phyloP scores from a whole-genome alignment of 2,113 vertebrate genomes.

The Solea solea region DNA sequence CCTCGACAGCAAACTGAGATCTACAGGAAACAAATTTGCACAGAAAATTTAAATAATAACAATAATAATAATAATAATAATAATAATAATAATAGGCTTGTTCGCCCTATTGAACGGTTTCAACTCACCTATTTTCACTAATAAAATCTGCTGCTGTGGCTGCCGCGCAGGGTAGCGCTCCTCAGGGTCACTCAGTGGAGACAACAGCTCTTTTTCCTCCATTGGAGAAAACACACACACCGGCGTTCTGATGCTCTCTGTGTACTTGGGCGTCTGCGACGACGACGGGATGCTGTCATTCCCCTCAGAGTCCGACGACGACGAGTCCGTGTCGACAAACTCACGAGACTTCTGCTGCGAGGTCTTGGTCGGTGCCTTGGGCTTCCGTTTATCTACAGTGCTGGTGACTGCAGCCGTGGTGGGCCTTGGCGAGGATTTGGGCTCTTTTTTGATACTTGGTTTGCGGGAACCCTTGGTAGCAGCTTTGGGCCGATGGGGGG shows the following conservation, averaged over 20 bases:
- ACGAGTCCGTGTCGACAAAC: slow-evolving; percentile 95
- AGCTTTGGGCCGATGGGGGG: slow-evolving; percentile 89
- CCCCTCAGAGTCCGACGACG: slow-evolving; percentile 96
- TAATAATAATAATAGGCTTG: background rate
- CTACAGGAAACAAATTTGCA: slow-evolving; percentile 53
- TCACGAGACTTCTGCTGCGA: slow-evolving; percentile 94
- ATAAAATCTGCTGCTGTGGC: slow-evolving; percentile 78
- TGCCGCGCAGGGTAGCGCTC: slow-evolving; percentile 85
- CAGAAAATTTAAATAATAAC: too few relatives aligned
- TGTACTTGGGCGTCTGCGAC: slow-evolving; percentile 96
- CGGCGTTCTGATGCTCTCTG: slow-evolving; percentile 93
- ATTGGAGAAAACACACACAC: slow-evolving; percentile 94
- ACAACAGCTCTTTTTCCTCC: slow-evolving; percentile 96
- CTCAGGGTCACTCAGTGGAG: slow-evolving; percentile 94
- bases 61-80: too few relatives aligned
- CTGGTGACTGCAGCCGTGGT: slow-evolving; percentile 55
- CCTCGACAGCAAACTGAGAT: slow-evolving; percentile 92
- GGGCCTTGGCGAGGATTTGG: slow-evolving; percentile 91
- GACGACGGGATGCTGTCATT: slow-evolving; percentile 96
- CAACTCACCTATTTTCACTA: slow-evolving; percentile 90
- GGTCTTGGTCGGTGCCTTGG: slow-evolving; percentile 88
- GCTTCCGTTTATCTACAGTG: slow-evolving; percentile 89
- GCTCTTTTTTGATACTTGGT: slow-evolving; percentile 93
- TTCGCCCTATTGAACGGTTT: background rate
- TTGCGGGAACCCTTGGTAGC: slow-evolving; percentile 95